Conservation (phyloP, 2,888 invertebrate genomes). For the Helleia helle region DNA sequence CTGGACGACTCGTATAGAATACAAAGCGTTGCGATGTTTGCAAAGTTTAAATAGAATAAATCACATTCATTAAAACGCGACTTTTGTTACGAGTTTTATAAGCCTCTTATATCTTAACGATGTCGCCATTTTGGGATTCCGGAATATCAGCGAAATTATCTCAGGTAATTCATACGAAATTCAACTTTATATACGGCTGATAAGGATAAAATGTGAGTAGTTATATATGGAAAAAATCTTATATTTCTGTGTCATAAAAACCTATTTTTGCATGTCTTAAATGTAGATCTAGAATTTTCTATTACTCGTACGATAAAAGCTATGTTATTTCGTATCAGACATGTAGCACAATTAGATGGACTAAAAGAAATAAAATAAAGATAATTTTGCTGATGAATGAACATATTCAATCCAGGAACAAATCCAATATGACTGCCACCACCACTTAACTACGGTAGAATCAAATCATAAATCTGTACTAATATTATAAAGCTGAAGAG, state of each 20-base stretch:
- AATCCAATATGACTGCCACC: too few species aligned
- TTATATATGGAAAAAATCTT: not conserved
- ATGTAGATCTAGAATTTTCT: not conserved
- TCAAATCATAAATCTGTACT: too few species aligned
- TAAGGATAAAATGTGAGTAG: not conserved
- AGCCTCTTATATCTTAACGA: conserved; percentile 9
- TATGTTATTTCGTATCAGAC: conserved; percentile 1
- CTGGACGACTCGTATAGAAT: conserved; percentile 4
- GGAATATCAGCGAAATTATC: conserved; percentile 5
- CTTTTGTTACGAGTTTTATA: conserved; percentile 8
- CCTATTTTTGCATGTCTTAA: not conserved
- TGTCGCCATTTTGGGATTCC: conserved; percentile 6
- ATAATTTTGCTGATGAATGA: too few species aligned
- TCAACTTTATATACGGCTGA: not conserved
- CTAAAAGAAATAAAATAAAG: too few species aligned
- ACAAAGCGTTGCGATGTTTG: conserved; percentile 7
- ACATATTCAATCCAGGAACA: too few species aligned
- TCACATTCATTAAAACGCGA: conserved; percentile 7
- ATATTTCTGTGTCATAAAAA: conserved; percentile 1
- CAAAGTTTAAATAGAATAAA: conserved; percentile 8
- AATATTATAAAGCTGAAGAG: too few species aligned
- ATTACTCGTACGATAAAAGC: not conserved
- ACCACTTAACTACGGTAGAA: too few species aligned
- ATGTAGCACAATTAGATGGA: too few species aligned
- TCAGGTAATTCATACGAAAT: conserved; percentile 1